Conservation (phyloP, 2,888 invertebrate genomes). For the Lepidonotus clava region DNA sequence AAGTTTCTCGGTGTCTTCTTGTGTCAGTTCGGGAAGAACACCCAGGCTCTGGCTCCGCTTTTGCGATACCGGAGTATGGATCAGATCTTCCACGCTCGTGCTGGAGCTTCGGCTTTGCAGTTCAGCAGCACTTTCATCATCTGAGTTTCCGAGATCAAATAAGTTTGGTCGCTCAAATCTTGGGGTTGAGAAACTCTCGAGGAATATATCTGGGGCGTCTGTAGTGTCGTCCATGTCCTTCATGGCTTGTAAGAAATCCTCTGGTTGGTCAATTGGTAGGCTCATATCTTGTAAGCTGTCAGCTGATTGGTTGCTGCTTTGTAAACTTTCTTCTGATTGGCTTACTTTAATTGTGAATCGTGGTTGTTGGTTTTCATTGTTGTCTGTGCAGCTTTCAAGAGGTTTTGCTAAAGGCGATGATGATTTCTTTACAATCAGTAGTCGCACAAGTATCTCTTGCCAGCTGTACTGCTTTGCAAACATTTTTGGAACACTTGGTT, state of each 20-base stretch:
- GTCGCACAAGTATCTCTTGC: slow-evolving; percentile 82
- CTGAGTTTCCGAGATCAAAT: neutral
- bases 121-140: neutral
- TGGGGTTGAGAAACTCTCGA: slow-evolving; percentile 47
- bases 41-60: slow-evolving; percentile 26
- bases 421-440: slow-evolving; percentile 69
- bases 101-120: slow-evolving; percentile 73
- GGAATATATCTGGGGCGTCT: neutral
- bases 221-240: neutral
- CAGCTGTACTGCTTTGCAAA: slow-evolving; percentile 81
- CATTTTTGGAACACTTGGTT: slow-evolving; percentile 71
- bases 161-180: neutral
- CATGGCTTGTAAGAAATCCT: neutral
- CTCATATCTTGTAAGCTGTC: neutral
- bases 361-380: too few relatives aligned
- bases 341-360: neutral
- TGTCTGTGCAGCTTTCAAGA: too few relatives aligned
- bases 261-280: slow-evolving; percentile 44
- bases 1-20: slow-evolving; percentile 29
- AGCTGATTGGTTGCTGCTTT: slow-evolving; percentile 2
- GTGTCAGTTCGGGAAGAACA: slow-evolving; percentile 16
- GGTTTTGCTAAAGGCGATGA: neutral
- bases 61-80: slow-evolving; percentile 58
- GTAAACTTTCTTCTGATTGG: too few relatives aligned
- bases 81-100: slow-evolving; percentile 74